A percentile compares a stretch with the other conserved stretches of the same genome.
These are phyloP conservation scores for Pimpla rufipes DNA, from an alignment of 2,888 invertebrate genomes.

Conservation along the genomic window DNA sequence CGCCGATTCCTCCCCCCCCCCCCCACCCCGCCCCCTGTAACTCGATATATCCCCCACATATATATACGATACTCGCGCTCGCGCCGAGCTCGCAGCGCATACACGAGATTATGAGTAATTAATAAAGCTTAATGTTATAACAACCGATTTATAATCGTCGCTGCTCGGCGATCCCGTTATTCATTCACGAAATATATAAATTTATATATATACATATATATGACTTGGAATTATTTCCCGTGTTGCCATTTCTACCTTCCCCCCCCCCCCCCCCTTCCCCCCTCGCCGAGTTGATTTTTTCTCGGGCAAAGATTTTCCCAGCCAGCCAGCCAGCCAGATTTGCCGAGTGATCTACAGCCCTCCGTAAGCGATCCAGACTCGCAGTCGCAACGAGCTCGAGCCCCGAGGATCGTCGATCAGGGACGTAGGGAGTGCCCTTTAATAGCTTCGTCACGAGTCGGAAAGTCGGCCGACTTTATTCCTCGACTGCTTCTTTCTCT, in stretches of 20 bases:
- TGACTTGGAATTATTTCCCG: conserved; percentile 42
- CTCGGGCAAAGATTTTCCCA: conserved; percentile 57
- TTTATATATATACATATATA: too few relatives aligned
- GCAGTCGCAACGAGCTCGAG: background rate
- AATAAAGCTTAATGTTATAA: conserved; percentile 61
- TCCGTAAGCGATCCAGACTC: conserved; percentile 49
- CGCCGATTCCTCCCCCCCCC: conserved; percentile 50
- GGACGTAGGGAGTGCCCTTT: conserved; percentile 75
- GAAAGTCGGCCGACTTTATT: conserved; percentile 55
- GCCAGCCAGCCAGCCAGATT: conserved; percentile 41
- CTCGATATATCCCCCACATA: conserved; percentile 45
- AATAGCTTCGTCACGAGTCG: conserved; percentile 72
- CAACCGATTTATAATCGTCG: conserved; percentile 55
- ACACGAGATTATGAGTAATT: conserved; percentile 50
- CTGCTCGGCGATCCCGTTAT: conserved; percentile 30
- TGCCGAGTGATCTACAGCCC: conserved; percentile 64
- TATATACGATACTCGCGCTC: background rate
- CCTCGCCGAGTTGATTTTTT: conserved; percentile 46
- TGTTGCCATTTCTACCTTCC: too few relatives aligned
- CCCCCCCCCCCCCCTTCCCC: too few relatives aligned
- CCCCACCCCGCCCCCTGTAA: conserved; percentile 57
- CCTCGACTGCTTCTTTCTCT: conserved; percentile 14
- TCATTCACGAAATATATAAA: conserved; percentile 34
- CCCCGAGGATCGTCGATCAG: conserved; percentile 64
- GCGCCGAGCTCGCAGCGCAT: background rate